Evolutionary conservation across 1,140 invertebrate genomes (phyloP), one percentile per base, ranked within the genome.

Genomic region (Agraylea sexmaculata): DNA sequence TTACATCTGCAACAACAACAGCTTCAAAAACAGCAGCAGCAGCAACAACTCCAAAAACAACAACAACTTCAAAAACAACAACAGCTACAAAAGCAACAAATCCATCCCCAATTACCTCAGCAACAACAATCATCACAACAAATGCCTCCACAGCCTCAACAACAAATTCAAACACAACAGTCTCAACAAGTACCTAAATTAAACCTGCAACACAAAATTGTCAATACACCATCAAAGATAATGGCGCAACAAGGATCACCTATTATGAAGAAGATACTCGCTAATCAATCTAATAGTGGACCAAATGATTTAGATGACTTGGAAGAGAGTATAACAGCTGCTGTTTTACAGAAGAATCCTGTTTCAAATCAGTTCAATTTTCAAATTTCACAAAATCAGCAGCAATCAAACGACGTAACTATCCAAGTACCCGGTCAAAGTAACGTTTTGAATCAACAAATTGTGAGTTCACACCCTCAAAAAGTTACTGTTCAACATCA

Each of bases 321-420:
- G 15, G 63, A 66, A 48, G 62, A 66, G 33, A 66, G 63, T 47
- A 68, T 66, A 44, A 61, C 61, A 3, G 65, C 64, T 4, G 65
- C 62, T 10, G 62, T 66, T 42, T 52, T 66, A 5, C 56, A 58
- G 10, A 66, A 64, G 45, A 56, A 60, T 37, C 55, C 60, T 4
- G 51, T 25, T 15, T 51, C 59, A 2, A 53, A 43, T 37, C 42
- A 64, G 32, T 43, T 60, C 11, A 38, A 60, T 28, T 53, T 59
- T 54, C 60, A 64, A 13, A 46, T 53, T 0, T 57, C 21, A 21
- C 42, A 38, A 13, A 8, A 10, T 11, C 30, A 40, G 20, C 43
- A 40, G 31, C 31, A 38, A 35, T 47, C 47, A 43, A 48, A 52
- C 28, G 33, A 48, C n/a, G 44, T 49, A 21, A 27, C 43, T 16